Percentiles rank a stretch among this genome's conserved stretches.
These are phyloP conservation scores for Sternarchorhynchus goeldii DNA, from an alignment of 2,797 vertebrate species.

Conservation along the genomic window DNA sequence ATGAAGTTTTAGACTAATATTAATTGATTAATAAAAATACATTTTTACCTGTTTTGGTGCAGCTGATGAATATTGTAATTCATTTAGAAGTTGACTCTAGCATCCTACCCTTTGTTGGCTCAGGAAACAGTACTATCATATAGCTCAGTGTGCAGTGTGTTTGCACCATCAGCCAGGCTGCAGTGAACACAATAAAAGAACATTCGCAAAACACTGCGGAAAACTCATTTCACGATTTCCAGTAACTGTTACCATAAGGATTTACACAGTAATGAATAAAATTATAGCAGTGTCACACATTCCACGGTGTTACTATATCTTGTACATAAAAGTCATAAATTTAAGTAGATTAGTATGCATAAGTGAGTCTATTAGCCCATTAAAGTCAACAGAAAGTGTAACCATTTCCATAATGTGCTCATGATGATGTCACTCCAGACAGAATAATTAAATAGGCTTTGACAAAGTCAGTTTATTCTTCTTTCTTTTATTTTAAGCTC, in stretches of 20 bases:
- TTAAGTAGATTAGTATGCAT: constrained; percentile 26
- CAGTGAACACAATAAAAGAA: neutral
- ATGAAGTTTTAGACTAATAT: too few species aligned
- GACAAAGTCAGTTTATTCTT: neutral
- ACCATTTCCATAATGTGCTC: constrained; percentile 45
- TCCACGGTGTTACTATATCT: neutral
- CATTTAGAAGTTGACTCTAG: too few species aligned
- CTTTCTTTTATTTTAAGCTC: neutral
- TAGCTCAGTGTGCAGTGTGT: neutral
- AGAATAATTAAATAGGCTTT: constrained; percentile 20
- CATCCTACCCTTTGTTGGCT: neutral
- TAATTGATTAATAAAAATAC: too few species aligned
- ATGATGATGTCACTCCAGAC: constrained; percentile 24
- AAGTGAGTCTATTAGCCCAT: constrained; percentile 37
- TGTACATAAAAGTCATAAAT: constrained; percentile 28
- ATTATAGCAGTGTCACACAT: neutral
- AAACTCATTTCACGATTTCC: constrained; percentile 4
- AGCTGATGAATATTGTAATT: too few species aligned
- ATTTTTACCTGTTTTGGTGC: too few species aligned
- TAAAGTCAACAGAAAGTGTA: constrained; percentile 36
- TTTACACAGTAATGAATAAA: constrained; percentile 16
- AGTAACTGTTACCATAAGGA: neutral
- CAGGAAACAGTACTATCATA: neutral
- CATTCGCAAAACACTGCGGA: constrained; percentile 8
- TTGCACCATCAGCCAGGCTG: neutral